These are phyloP conservation scores for Ailurus styani DNA, from an alignment of 2,113 vertebrate species.

Conservation along the genomic window DNA sequence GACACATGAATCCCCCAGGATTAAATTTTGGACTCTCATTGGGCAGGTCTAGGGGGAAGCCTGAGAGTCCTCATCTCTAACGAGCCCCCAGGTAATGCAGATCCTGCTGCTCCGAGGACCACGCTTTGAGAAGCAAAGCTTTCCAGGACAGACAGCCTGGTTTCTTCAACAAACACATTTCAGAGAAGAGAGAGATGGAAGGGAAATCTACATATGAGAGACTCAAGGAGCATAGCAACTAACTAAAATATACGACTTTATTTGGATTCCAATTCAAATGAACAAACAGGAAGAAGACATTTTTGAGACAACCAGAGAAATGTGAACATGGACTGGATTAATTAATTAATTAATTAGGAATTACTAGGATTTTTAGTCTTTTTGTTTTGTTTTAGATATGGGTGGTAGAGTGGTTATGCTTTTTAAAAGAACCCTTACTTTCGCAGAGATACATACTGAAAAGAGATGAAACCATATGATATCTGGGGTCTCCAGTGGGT, in stretches of 20 bases:
- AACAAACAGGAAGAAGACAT: not conserved
- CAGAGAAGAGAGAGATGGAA: not conserved
- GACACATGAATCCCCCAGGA: no score
- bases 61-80: not conserved
- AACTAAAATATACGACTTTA: not conserved
- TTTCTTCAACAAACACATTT: not conserved
- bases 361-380: not conserved
- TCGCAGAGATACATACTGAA: not conserved
- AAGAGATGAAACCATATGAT: not conserved
- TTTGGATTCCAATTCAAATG: not conserved
- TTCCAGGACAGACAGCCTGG: not conserved
- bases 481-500: not conserved
- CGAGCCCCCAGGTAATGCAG: not conserved
- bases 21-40: not conserved
- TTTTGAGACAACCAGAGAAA: not conserved
- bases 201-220: not conserved
- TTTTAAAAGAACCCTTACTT: slow-evolving; percentile 32
- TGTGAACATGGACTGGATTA: not conserved
- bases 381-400: not conserved
- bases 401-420: not conserved
- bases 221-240: not conserved
- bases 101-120: not conserved
- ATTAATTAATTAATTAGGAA: not conserved
- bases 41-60: not conserved
- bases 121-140: not conserved